Evolutionary conservation across 2,888 invertebrate species (phyloP).

Genomic region (Pyrgus malvae): DNA sequence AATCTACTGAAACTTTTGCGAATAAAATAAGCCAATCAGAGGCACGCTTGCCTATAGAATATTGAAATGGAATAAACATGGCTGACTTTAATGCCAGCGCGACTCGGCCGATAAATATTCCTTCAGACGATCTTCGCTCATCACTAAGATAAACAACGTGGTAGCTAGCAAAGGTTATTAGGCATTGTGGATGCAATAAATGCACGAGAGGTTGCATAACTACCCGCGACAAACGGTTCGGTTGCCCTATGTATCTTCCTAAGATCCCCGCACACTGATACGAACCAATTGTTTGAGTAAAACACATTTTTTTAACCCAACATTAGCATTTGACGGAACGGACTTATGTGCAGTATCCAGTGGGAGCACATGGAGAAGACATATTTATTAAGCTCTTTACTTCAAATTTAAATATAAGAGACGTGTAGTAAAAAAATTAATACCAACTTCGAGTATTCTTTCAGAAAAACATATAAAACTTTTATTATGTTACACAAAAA

Average conservation of each 20-base stretch:
- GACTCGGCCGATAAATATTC: constrained; percentile 36
- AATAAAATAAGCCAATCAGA: no score
- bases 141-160: constrained; percentile 57
- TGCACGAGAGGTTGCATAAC: constrained; percentile 62
- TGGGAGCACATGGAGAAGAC: no score
- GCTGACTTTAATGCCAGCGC: constrained; percentile 21
- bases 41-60: constrained; percentile 7
- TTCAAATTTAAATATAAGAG: no score
- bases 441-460: no score
- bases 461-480: no score
- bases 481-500: no score
- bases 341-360: no score
- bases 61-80: constrained; percentile 21
- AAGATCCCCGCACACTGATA: constrained; percentile 18
- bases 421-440: no score
- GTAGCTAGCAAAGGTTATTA: constrained; percentile 65
- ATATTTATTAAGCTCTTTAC: no score
- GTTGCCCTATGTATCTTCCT: constrained; percentile 54
- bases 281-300: background rate
- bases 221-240: constrained; percentile 46
- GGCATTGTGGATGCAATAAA: constrained; percentile 63
- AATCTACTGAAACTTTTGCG: no score
- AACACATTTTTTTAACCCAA: no score
- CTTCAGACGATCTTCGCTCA: constrained; percentile 40
- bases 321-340: no score